Evolutionary conservation across 2,797 vertebrate species (phyloP).

Genomic region (Macrochelys suwanniensis): DNA sequence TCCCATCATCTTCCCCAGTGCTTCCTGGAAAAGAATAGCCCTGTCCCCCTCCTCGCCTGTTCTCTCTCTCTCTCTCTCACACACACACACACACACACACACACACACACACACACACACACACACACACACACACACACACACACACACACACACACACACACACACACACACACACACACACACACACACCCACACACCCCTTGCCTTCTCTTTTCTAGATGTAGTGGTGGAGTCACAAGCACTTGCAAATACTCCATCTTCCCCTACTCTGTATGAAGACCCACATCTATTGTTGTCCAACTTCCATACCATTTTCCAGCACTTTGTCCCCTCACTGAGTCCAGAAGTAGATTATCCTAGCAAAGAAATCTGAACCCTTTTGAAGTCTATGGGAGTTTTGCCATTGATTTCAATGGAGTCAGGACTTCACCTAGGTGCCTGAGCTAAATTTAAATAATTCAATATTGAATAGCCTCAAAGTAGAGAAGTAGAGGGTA

Average conservation of each 20-base stretch:
- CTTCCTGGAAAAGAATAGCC: not conserved
- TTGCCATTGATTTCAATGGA: not conserved
- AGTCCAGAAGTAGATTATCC: rapidly evolving
- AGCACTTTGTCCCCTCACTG: not conserved
- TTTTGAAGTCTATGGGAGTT: not conserved
- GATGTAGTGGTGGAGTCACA: not conserved
- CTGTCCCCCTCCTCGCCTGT: not conserved
- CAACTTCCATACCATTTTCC: not conserved
- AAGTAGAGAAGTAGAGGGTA: not conserved
- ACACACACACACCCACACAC: not conserved
- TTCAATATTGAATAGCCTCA: not conserved
- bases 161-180: not conserved
- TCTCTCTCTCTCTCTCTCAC: too few relatives aligned
- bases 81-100: not conserved
- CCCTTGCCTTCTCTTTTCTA: not conserved
- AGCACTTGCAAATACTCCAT: not conserved
- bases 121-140: not conserved
- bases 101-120: not conserved
- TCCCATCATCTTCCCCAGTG: not conserved
- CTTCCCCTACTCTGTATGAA: not conserved
- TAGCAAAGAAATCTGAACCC: not conserved
- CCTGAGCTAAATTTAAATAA: not conserved
- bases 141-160: not conserved
- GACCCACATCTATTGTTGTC: not conserved
- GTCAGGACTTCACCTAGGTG: not conserved